Base-by-base conservation (phyloP, 2,888 invertebrate species). In the Agelastica alni region DNA sequence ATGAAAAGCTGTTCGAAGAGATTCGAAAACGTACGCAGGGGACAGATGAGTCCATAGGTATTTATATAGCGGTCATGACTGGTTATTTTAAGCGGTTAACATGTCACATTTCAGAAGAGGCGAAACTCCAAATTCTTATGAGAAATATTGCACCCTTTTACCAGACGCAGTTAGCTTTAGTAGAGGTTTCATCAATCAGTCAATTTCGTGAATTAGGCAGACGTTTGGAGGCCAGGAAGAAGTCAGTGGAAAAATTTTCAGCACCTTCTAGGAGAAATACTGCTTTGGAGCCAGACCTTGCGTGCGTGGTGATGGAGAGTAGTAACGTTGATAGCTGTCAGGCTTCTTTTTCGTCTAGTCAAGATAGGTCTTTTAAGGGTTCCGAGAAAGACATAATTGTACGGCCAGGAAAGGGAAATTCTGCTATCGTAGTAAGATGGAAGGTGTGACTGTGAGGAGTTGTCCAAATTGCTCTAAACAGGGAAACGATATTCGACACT, bases 1-100 rank as follows among this genome's bases (percentile, higher is more conserved):
- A 30, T 4, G 30, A 30, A 12, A 51, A 36, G 12, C 47, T 67
- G 7, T 59, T 60, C n/a, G 62, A 66, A 12, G 65, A 67, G 45
- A 61, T 67, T 26, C 43, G 52, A 9, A 32, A 37, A 10, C 44
- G 68, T 5, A 59, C 13, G 5, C 9, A 13, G 6, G 44, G 44
- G 4, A 14, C 12, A 4, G 44, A 44, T 17, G 44, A 44, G 31
- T 31, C 16, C 3, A 31, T 44, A 4, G 30, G 44, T n/a, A 44
- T 44, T 10, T 44, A 9, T 16, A 3, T 44, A 3, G 44, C 54
- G 1, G 37, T 46, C 2, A 55, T 55, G 51, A 3, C 36, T 9
- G 53, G 52, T 2, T 56, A 51, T 30, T 56, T 55, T 13, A 45
- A 47, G 12, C 7, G 52, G 6, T 18, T 58, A 2, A 46, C 49